phyloP scores from a whole-genome alignment of 2,113 vertebrate genomes.

The Litocranius walleri region DNA sequence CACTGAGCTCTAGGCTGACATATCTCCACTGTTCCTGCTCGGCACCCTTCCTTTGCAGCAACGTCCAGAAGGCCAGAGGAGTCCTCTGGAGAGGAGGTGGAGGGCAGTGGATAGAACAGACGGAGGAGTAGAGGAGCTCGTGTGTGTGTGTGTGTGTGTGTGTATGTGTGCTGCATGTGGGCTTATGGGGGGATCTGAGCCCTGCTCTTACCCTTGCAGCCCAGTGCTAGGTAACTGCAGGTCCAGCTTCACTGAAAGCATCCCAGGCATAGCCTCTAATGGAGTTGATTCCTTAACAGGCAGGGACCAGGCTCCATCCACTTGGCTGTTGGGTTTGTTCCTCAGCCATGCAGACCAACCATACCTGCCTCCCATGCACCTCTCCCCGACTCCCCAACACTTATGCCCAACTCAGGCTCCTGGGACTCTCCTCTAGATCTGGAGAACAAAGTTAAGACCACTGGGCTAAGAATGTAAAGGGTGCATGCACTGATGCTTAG shows the following conservation, averaged over 20 bases:
- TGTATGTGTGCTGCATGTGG: fast-evolving
- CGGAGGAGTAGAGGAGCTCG: fast-evolving
- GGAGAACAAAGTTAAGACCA: not conserved
- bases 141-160: no score
- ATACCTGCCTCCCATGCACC: fast-evolving
- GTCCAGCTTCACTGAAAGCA: not conserved
- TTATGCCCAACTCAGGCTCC: no score
- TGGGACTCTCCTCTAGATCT: not conserved
- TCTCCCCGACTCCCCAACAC: fast-evolving
- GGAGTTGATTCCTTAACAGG: not conserved
- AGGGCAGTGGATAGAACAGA: not conserved
- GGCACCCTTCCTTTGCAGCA: no score
- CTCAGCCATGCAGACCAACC: not conserved
- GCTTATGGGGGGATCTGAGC: not conserved
- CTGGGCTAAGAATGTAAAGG: no score
- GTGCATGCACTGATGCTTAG: not conserved
- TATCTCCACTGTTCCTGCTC: not conserved
- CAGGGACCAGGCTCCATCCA: no score
- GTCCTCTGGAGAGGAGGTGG: not conserved
- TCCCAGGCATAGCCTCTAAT: no score
- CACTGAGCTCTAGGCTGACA: not conserved
- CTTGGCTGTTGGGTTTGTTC: not conserved
- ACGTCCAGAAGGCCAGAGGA: no score
- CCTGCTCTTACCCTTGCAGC: no score
- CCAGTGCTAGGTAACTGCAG: not conserved